Conservation (phyloP, 2,113 vertebrate species). For the Tetraodon nigroviridis region DNA sequence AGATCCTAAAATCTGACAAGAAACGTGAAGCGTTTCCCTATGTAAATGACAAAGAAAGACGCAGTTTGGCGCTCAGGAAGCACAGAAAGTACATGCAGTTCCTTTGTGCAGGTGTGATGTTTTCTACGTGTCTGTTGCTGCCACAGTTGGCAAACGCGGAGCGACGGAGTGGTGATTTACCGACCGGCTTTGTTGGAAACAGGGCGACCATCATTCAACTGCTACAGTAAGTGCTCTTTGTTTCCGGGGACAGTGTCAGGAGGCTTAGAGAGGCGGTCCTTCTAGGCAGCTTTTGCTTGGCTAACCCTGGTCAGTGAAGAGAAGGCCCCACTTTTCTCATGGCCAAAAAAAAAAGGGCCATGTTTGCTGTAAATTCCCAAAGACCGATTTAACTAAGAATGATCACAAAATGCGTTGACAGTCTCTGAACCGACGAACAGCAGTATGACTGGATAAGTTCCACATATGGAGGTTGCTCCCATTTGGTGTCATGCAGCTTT, state of each 20-base stretch:
- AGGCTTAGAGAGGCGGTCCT: constrained; percentile 11
- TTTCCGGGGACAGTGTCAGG: constrained; percentile 40
- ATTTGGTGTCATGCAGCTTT: neutral
- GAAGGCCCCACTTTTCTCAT: no score
- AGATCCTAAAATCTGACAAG: constrained; percentile 6
- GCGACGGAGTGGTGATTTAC: constrained; percentile 58
- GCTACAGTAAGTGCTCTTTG: constrained; percentile 36
- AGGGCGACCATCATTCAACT: constrained; percentile 52
- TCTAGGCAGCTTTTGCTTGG: constrained; percentile 29
- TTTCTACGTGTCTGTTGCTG: constrained; percentile 61
- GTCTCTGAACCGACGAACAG: no score
- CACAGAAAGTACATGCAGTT: constrained; percentile 47
- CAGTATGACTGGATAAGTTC: no score
- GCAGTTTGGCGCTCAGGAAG: constrained; percentile 28
- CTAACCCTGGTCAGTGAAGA: neutral
- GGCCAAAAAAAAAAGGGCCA: no score
- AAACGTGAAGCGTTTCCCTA: constrained; percentile 14
- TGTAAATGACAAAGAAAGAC: constrained; percentile 10
- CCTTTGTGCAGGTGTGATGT: constrained; percentile 57
- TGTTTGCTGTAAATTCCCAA: no score
- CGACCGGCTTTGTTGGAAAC: constrained; percentile 62
- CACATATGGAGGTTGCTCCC: neutral
- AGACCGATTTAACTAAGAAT: no score
- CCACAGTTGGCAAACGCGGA: constrained; percentile 63
- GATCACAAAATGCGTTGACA: no score